A percentile compares a stretch with the other conserved stretches of the same genome.
phyloP scores from a whole-genome alignment of 1,140 invertebrate genomes.

The Dendrolimus kikuchii region DNA sequence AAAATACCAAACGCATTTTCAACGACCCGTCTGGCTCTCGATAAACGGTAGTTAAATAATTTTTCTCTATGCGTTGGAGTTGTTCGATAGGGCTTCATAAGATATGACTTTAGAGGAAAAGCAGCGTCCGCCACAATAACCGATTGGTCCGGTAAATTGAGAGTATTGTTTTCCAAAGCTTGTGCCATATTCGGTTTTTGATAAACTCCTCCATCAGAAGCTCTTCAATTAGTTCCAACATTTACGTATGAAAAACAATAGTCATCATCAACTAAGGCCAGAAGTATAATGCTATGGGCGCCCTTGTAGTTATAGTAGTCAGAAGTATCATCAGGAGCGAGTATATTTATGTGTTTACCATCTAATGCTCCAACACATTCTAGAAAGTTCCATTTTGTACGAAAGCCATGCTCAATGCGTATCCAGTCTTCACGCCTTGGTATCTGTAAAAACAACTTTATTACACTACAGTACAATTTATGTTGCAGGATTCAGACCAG shows the following conservation, averaged over 20 bases:
- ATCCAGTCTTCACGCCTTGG: slow-evolving; percentile 1
- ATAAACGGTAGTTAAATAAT: too few relatives aligned
- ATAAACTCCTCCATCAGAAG: slow-evolving; percentile 49
- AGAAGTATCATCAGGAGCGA: slow-evolving; percentile 41
- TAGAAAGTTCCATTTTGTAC: too few relatives aligned
- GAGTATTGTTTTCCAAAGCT: too few relatives aligned
- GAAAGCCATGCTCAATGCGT: not conserved
- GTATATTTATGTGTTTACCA: slow-evolving; percentile 4
- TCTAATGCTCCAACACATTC: slow-evolving; percentile 1
- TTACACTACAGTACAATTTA: not conserved
- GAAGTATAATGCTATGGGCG: slow-evolving; percentile 63
- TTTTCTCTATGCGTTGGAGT: too few relatives aligned
- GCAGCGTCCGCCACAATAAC: too few relatives aligned
- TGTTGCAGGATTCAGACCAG: slow-evolving; percentile 1
- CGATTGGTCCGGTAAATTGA: too few relatives aligned
- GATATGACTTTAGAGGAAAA: too few relatives aligned
- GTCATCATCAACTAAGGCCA: slow-evolving; percentile 62
- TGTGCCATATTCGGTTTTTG: too few relatives aligned
- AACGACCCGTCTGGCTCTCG: too few relatives aligned
- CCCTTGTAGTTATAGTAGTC: slow-evolving; percentile 66
- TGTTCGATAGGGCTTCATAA: too few relatives aligned
- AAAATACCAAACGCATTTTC: too few relatives aligned
- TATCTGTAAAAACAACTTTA: slow-evolving; percentile 1
- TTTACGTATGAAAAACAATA: slow-evolving; percentile 64
- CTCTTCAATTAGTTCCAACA: slow-evolving; percentile 52